Evolutionary conservation across 2,797 vertebrate species (phyloP), one percentile per base, ranked within the genome.

Genomic region (Scolopax rusticola): DNA sequence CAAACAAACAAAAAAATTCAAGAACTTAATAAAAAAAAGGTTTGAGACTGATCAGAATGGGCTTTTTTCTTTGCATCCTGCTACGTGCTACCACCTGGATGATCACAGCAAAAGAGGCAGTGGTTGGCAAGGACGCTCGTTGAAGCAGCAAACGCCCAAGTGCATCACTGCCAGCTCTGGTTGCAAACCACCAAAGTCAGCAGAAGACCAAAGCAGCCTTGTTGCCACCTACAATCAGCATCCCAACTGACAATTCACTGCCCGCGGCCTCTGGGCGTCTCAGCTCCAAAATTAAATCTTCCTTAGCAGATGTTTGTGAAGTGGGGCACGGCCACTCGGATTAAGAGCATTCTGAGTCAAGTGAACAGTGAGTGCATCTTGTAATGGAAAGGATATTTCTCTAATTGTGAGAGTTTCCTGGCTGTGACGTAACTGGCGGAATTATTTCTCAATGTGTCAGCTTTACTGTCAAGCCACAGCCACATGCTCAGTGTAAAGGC

Each of bases 401-500:
- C 48, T 92, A n/a, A 4, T 10, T 33, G 61, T 67, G 48, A 71
- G 54, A 50, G 81, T 88, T 97, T 97, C 96, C 96, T 88, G 93
- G 75, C 75, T 95, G 83, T 97, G 97, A 97, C 21, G 69, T 90
- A 59, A 70, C 75, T 50, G 74, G 90, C 54, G 54, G 68, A 77
- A 79, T 77, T 64, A 91, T 93, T 95, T 93, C 93, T 87, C 63
- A 21, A 59, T 9, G 5, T 74, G 91, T 87, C 96, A 92, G 78
- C 82, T 95, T 97, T 94, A 81, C 81, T 12, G 85, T 82, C 78
- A 97, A 97, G 86, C 84, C 93, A 84, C 73, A 88, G 67, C 75
- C 56, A 1, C 18, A 2, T 32, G 56, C 54, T 50, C 23, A 20
- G 28, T 5, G 6, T 68, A n/a, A 74, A 89, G 89, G 45, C 74